A percentile compares a stretch with the other conserved stretches of the same genome.
Conservation (phyloP, 1,140 invertebrate species). For the Hetaerina americana region DNA sequence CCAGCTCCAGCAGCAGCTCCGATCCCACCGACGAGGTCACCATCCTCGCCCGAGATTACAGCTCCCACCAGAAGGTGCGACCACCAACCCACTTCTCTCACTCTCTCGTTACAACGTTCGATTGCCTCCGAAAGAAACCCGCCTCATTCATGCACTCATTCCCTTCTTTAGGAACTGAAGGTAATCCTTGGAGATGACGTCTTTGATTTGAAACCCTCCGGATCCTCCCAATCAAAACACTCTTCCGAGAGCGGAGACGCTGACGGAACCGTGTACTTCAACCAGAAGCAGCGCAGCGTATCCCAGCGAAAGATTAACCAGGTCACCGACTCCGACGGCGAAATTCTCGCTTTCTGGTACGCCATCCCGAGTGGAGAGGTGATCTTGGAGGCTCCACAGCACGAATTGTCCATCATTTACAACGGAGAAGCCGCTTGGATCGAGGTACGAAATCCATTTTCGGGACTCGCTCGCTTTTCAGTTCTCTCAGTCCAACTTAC, state of each 20-base stretch:
- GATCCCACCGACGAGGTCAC: conserved; percentile 23
- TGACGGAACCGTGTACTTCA: conserved; percentile 22
- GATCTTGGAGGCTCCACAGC: conserved; percentile 32
- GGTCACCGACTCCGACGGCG: conserved; percentile 19
- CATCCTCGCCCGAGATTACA: conserved; percentile 28
- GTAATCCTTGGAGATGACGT: conserved; percentile 23
- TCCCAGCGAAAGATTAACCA: conserved; percentile 15
- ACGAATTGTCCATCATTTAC: conserved; percentile 34
- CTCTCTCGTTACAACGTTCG: background rate
- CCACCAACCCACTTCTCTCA: background rate
- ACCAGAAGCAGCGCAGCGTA: conserved; percentile 23
- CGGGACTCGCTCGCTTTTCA: background rate
- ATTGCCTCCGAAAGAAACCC: no score
- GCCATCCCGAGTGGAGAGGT: conserved; percentile 32
- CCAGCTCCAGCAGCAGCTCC: conserved; percentile 14
- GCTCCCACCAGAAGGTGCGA: conserved; percentile 20
- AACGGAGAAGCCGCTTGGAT: conserved; percentile 38
- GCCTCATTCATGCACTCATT: background rate
- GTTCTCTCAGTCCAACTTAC: no score
- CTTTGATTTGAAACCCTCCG: conserved; percentile 21
- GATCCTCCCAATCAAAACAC: background rate
- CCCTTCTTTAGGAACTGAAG: conserved; percentile 24
- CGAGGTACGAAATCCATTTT: conserved; percentile 15
- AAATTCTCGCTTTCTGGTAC: conserved; percentile 34
- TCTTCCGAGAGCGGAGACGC: background rate